Evolutionary conservation across 2,797 vertebrate species (phyloP).

Genomic region (Choloepus didactylus): DNA sequence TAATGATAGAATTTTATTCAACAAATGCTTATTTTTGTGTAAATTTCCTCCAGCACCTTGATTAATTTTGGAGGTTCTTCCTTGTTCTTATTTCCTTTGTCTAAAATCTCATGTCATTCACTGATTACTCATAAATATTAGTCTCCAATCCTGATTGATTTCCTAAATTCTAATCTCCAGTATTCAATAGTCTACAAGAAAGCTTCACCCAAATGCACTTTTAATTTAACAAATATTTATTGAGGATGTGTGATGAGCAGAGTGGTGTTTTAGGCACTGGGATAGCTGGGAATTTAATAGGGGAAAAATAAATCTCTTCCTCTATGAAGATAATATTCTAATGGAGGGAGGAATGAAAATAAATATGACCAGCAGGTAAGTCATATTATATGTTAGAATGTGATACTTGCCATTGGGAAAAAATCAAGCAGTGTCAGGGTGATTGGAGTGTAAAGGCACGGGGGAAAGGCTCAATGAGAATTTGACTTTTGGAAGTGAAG

Average conservation of each 20-base stretch:
- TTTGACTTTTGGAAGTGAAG: neutral
- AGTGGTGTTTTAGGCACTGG: neutral
- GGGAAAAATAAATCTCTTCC: neutral
- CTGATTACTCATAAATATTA: neutral
- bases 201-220: neutral
- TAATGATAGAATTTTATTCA: neutral
- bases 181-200: neutral
- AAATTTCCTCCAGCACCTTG: neutral
- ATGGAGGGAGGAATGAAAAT: neutral
- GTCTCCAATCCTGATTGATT: neutral
- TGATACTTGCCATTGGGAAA: neutral
- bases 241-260: neutral
- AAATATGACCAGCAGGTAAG: neutral
- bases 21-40: neutral
- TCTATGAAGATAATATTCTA: neutral
- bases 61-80: neutral
- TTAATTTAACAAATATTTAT: neutral
- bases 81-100: neutral
- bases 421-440: neutral
- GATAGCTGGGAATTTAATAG: neutral
- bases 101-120: neutral
- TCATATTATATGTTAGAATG: neutral
- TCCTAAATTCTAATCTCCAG: neutral
- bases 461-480: neutral
- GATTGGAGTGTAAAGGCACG: neutral